Conservation (phyloP, 2,113 vertebrate species). For the Pelecanoides urinatrix region DNA sequence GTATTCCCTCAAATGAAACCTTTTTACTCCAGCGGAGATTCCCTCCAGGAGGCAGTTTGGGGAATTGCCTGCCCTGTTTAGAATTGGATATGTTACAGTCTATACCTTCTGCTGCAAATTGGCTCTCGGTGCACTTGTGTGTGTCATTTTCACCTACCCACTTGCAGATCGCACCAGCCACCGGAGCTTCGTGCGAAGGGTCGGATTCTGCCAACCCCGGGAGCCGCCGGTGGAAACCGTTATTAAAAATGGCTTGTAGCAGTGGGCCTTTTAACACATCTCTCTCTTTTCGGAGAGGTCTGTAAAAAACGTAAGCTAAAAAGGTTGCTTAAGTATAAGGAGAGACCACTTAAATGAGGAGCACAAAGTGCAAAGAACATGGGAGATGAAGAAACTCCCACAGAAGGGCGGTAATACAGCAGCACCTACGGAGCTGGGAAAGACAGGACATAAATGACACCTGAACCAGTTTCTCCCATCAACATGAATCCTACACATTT, state of each 20-base stretch:
- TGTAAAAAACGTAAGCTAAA: neutral
- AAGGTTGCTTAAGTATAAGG: rapidly evolving
- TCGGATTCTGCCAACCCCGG: neutral
- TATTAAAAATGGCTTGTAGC: neutral
- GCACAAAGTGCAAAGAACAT: neutral
- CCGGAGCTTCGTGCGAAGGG: neutral
- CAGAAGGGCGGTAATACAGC: rapidly evolving
- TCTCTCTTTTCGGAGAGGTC: neutral
- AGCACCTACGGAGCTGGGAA: neutral
- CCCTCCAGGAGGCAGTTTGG: constrained; percentile 38
- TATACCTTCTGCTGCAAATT: constrained; percentile 57
- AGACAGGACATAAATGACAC: neutral
- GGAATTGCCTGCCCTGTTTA: constrained; percentile 53
- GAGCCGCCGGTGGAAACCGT: neutral
- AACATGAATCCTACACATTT: neutral
- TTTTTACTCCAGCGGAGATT: constrained; percentile 7
- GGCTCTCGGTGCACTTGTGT: constrained; percentile 16
- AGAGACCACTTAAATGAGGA: neutral
- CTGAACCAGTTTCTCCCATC: neutral
- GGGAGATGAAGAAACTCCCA: neutral
- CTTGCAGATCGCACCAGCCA: neutral
- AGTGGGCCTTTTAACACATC: neutral
- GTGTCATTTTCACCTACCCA: constrained; percentile 53
- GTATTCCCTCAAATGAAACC: neutral
- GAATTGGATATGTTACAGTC: constrained; percentile 18